Conservation (phyloP, 2,888 invertebrate species). For the Lepidonotus clava region DNA sequence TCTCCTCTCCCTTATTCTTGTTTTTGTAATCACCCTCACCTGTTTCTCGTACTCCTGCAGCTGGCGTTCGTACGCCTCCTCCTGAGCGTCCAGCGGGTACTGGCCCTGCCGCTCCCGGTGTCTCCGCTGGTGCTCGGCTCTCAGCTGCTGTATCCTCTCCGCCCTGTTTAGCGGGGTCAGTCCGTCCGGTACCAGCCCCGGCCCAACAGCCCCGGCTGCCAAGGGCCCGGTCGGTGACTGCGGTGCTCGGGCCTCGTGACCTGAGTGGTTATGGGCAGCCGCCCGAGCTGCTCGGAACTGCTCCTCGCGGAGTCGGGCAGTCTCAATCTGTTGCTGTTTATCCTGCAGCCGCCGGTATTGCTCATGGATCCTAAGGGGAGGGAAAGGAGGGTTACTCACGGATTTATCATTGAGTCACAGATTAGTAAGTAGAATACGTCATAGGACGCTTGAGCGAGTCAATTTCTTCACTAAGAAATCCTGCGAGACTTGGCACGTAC, state of each 20-base stretch:
- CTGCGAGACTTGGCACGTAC: too few species aligned
- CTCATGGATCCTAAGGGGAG: constrained; percentile 79
- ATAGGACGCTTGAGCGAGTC: too few species aligned
- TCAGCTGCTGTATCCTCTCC: constrained; percentile 82
- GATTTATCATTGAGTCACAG: too few species aligned
- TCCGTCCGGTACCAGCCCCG: too few species aligned
- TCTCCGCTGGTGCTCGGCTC: constrained; percentile 83
- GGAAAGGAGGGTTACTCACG: background rate
- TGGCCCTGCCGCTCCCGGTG: constrained; percentile 84
- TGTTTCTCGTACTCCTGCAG: constrained; percentile 71
- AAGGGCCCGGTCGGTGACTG: constrained; percentile 76
- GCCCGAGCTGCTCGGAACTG: constrained; percentile 60
- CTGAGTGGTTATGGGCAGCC: too few species aligned
- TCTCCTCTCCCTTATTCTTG: background rate
- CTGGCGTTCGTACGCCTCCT: constrained; percentile 74
- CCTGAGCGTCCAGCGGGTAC: constrained; percentile 83
- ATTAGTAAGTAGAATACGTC: too few species aligned
- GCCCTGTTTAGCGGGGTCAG: constrained; percentile 59
- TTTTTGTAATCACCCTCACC: constrained; percentile 18
- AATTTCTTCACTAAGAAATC: too few species aligned
- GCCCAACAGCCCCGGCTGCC: too few species aligned
- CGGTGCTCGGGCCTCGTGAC: too few species aligned
- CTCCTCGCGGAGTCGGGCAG: constrained; percentile 68
- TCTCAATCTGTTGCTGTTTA: constrained; percentile 63
- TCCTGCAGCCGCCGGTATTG: constrained; percentile 80